Evolutionary conservation across 1,140 invertebrate species (phyloP), one percentile per base, ranked within the genome.

Genomic region (Lutraria rhynchaena): DNA sequence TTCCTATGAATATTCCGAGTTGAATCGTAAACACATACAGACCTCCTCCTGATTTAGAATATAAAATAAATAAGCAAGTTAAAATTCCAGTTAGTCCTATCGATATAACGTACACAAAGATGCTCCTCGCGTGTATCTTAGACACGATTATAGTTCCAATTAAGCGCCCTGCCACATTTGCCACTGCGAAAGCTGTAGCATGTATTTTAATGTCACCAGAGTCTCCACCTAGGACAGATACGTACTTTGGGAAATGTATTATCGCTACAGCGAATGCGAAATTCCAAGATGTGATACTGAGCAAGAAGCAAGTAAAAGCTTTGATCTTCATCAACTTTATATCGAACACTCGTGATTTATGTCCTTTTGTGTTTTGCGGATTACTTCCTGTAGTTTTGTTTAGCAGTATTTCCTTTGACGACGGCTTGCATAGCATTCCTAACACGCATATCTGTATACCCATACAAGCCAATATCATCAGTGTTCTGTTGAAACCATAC

Each of bases 191-290:
- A 49, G 41, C 29, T 24, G 44, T 76, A 57, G 65, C 65, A 29
- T 63, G 0, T 19, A 63, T 2, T 13, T 46, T 46, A 13, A 76
- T 55, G 27, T 76, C 57, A 46, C 60, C 41, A 35, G 11, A 27
- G 1, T 7, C 17, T n/a, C 58, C 74, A 0, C 74, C 74, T 31
- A 63, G 29, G 7, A 19, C 35, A 3, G 29, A 33, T 0, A 76
- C 60, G 44, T 76, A 76, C 31, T 76, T 76, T 7, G 74, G 74
- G 11, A 76, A 44, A 37, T 76, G 74, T 19, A 76, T 51, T 9
- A 63, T 29, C 9, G 29, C 58, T 5, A 46, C 35, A 63, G 24
- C 49, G 3, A 76, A 35, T 0, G 22, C 44, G 33, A 76, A 76
- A 17, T 44, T 63, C 74, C 74, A 76, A 33, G 74, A 15, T 13